Conservation (phyloP, 2,797 vertebrate genomes). For the Eulemur albifrons region DNA sequence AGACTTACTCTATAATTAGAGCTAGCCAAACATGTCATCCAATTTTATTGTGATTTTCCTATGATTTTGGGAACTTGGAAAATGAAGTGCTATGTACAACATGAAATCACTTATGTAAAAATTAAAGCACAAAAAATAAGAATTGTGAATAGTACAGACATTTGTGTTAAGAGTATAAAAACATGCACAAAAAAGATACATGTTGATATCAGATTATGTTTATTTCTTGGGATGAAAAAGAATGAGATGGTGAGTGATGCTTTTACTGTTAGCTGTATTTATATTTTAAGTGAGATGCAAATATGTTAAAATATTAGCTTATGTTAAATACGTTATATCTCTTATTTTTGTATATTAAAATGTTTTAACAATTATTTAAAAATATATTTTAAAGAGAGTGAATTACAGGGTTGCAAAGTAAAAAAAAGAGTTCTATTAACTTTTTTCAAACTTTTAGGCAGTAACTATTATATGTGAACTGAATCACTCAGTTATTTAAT, state of each 20-base stretch:
- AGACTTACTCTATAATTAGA: background rate
- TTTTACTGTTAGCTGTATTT: background rate
- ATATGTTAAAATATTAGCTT: background rate
- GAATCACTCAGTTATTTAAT: slow-evolving; percentile 26
- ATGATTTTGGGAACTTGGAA: background rate
- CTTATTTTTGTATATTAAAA: background rate
- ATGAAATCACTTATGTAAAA: background rate
- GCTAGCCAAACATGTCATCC: background rate
- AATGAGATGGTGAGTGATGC: background rate
- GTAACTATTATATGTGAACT: slow-evolving; percentile 8
- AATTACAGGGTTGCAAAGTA: background rate
- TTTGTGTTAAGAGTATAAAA: background rate
- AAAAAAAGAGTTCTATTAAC: background rate
- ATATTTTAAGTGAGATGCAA: background rate
- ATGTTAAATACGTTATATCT: background rate
- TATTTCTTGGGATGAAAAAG: background rate
- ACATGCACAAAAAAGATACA: background rate
- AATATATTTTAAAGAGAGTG: background rate
- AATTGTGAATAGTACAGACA: background rate
- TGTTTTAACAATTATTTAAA: background rate
- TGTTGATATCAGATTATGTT: background rate
- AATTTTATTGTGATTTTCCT: slow-evolving; percentile 25
- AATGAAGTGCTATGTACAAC: background rate
- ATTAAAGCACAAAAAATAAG: background rate
- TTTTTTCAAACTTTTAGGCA: background rate